Evolutionary conservation across 2,797 vertebrate genomes (phyloP), one percentile per base, ranked within the genome.

Genomic region (Premnoplex brunnescens): DNA sequence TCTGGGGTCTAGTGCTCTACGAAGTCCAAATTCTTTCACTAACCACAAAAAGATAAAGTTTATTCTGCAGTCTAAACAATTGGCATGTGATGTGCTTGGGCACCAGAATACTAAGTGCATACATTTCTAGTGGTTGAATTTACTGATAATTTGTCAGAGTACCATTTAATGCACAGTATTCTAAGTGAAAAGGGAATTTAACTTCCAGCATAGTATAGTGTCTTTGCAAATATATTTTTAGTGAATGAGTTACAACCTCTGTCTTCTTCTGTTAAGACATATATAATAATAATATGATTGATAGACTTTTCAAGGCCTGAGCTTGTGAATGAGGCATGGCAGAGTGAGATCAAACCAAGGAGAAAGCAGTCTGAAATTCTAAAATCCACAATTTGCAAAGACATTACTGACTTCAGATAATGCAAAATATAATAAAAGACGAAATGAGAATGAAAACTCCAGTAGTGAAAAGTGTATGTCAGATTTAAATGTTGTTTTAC

Each of bases 141-240:
- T 66, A 51, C 16, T 48, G 14, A 11, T 9, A 27, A n/a, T 82
- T 87, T 82, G 23, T 39, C 28, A 37, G 39, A 51, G 13, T 68
- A 62, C 59, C 3, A 12, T 58, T 88, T 84, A 59, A 59, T 76
- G 22, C 2, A 73, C 10, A 43, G 14, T 36, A 77, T 67, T 82
- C 12, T 62, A 39, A 90, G 19, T 60, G 18, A 77, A 26, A 72
- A 81, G 13, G 8, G 18, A 80, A 80, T 60, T 81, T 54, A 37
- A 63, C 64, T 78, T 68, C 24, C 3, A 6, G 0, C 23, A 4
- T 17, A 71, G 20, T 15, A 12, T 1, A 46, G 3, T 64, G 21
- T 71, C 44, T 64, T 74, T 60, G 7, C 56, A 27, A 36, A 49
- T 8, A 12, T 72, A 71, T 54, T 74, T 87, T 77, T 77, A 71